Conservation (phyloP, 2,113 vertebrate genomes). For the Mastomys coucha region DNA sequence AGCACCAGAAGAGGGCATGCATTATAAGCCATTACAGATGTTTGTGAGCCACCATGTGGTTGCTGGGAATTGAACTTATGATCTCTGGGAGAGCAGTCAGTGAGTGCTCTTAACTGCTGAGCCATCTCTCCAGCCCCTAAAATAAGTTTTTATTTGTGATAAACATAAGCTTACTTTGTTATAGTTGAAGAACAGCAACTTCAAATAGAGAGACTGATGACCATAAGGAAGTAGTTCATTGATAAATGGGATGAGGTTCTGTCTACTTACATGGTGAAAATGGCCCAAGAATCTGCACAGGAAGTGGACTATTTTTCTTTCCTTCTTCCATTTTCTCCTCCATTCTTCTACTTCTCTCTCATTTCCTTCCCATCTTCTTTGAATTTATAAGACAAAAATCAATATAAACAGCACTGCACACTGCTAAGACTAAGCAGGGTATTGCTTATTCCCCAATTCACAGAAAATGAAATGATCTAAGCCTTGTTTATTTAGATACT, state of each 20-base stretch:
- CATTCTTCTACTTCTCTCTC: fast-evolving
- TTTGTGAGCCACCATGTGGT: too few species aligned
- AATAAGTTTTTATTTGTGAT: neutral
- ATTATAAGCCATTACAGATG: too few species aligned
- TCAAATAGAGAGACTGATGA: neutral
- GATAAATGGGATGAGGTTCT: neutral
- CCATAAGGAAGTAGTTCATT: neutral
- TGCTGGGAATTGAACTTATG: too few species aligned
- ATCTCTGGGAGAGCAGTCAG: too few species aligned
- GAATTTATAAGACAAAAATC: neutral
- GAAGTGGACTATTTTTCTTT: neutral
- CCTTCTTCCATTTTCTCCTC: neutral
- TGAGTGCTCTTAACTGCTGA: too few species aligned
- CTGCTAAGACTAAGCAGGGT: neutral
- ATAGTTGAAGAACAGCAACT: neutral
- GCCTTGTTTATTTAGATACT: neutral
- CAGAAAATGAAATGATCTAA: neutral
- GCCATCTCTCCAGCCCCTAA: too few species aligned
- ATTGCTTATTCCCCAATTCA: neutral
- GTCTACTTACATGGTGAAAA: neutral
- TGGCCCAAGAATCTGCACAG: neutral
- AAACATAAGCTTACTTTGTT: neutral
- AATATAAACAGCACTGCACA: neutral
- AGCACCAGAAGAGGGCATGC: too few species aligned
- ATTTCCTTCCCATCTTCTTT: too few species aligned